Percentiles rank a stretch among this genome's conserved stretches.
phyloP scores from a whole-genome alignment of 1,140 invertebrate species.

The Brachionus asplanchnoidis region DNA sequence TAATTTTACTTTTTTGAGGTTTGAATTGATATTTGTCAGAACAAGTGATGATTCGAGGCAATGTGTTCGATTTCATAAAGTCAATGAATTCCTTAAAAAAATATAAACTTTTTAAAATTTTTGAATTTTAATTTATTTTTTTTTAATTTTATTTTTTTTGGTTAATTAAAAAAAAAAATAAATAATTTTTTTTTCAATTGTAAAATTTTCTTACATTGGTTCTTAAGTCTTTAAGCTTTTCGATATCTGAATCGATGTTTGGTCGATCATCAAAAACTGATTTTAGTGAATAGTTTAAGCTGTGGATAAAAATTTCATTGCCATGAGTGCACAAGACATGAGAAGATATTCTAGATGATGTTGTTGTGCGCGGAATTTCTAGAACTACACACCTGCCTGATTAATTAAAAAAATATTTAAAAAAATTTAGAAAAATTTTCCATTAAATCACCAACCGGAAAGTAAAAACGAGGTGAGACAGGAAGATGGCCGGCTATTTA shows the following conservation, averaged over 20 bases:
- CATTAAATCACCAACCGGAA: constrained; percentile 66
- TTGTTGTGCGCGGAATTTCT: constrained; percentile 79
- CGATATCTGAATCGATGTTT: constrained; percentile 87
- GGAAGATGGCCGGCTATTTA: constrained; percentile 83
- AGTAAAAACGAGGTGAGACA: constrained; percentile 92
- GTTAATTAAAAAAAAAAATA: not conserved
- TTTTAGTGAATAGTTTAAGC: constrained; percentile 69
- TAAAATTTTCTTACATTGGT: not conserved
- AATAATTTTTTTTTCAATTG: too few relatives aligned
- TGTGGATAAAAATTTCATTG: constrained; percentile 92
- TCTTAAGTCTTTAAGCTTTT: constrained; percentile 84
- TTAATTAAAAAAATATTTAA: not conserved
- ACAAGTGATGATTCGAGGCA: constrained; percentile 63
- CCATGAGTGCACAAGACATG: constrained; percentile 87
- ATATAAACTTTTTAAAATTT: too few relatives aligned
- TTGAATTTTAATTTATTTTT: too few relatives aligned
- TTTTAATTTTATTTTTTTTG: constrained; percentile 2
- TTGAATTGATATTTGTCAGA: constrained; percentile 44
- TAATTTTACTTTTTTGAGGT: constrained; percentile 47
- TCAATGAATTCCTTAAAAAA: constrained; percentile 74
- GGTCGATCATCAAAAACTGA: constrained; percentile 89
- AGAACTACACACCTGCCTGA: constrained; percentile 74
- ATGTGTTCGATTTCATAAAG: constrained; percentile 76
- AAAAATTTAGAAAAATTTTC: not conserved
- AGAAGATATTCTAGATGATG: constrained; percentile 77